Evolutionary conservation across 2,797 vertebrate species (phyloP), one percentile per base, ranked within the genome.

Genomic region (Danio jaintianensis): DNA sequence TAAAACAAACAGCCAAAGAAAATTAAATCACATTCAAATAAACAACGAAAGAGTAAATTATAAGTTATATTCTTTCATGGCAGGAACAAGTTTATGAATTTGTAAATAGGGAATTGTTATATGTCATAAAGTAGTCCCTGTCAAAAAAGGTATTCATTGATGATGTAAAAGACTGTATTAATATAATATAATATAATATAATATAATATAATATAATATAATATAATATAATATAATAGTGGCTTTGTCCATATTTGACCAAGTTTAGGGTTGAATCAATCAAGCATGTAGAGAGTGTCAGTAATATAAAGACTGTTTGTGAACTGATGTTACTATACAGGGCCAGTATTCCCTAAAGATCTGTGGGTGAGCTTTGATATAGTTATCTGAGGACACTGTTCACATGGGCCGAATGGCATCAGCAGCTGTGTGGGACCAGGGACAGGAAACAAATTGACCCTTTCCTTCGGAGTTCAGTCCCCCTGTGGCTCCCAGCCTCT

Each of bases 391-490:
- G 86, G 90, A 90, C 86, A 83, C 89, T 90, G 78, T 81, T 84
- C 80, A 82, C 80, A 70, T 78, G 62, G 80, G 73, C 78, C 88
- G 88, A 90, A 94, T 92, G 90, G 88, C 88, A 89, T 89, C 90
- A 90, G 91, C 93, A 94, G 93, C 93, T 94, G 93, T 90, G 91
- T 93, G 85, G 91, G 89, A 90, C 88, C 92, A 89, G 88, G 87
- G 89, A 91, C 93, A 94, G 94, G 93, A 95, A 94, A 92, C 93
- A 90, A 91, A 87, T 89, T 94, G 93, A 94, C 93, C 93, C 92
- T 81, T 89, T 87, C 89, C 85, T 87, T 90, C 91, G 89, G 92
- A 93, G 89, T 87, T 86, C 81, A 85, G 88, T 89, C 90, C 86
- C 89, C 90, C 90, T 91, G 90, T 88, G 89, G 87, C 91, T 89